Evolutionary conservation across 2,113 vertebrate genomes (phyloP).

Genomic region (Aphyosemion australe): DNA sequence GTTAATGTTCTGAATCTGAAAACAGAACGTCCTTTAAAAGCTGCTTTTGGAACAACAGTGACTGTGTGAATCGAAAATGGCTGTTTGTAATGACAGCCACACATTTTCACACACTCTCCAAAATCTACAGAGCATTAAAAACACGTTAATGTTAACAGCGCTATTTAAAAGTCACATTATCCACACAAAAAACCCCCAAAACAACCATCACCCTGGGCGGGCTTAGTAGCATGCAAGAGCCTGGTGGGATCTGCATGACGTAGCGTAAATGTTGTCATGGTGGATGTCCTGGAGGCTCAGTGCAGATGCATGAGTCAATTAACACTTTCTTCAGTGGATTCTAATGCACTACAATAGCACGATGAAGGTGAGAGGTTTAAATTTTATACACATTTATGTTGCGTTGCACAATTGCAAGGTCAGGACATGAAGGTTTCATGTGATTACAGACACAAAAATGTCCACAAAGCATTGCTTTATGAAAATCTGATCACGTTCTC

Average conservation of each 20-base stretch:
- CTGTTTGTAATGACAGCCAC: not conserved
- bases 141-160: not conserved
- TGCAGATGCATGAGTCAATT: not conserved
- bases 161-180: slow-evolving; percentile 3
- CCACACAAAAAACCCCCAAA: not conserved
- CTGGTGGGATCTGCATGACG: not conserved
- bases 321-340: not conserved
- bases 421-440: not conserved
- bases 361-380: too few species aligned
- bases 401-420: too few species aligned
- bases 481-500: not conserved
- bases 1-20: too few species aligned
- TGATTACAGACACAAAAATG: not conserved
- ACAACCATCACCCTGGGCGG: not conserved
- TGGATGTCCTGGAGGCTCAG: not conserved
- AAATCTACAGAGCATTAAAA: not conserved
- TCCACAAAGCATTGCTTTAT: not conserved
- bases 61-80: not conserved
- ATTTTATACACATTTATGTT: too few species aligned
- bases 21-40: not conserved
- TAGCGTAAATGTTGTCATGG: not conserved
- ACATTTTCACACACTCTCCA: not conserved
- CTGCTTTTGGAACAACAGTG: not conserved
- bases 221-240: too few species aligned
- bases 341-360: too few species aligned